Conservation (phyloP, 2,797 vertebrate species). For the Lagorchestes hirsutus region DNA sequence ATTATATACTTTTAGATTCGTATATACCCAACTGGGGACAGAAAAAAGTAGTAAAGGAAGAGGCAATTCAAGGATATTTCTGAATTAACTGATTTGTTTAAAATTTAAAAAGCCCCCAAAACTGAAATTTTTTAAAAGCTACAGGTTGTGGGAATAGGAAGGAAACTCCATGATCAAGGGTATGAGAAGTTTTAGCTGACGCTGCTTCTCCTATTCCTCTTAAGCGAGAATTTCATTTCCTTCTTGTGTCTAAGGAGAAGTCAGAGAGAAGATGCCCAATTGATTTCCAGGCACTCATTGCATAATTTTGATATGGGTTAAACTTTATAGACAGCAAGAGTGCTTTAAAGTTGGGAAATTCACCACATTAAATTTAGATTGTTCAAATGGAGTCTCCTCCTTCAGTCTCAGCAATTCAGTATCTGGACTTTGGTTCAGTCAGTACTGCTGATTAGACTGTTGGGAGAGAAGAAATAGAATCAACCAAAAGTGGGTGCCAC, state of each 20-base stretch:
- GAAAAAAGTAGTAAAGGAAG: background rate
- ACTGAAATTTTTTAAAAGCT: background rate
- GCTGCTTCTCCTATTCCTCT: background rate
- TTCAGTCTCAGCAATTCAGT: background rate
- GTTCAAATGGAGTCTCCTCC: background rate
- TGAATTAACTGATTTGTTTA: background rate
- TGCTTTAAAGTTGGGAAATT: background rate
- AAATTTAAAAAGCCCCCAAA: background rate
- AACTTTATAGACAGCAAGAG: background rate
- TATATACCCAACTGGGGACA: background rate
- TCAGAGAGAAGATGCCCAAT: background rate
- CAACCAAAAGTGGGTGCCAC: background rate
- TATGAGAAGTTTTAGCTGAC: background rate
- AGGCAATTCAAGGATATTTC: background rate
- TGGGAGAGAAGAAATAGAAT: background rate
- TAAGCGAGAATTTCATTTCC: background rate
- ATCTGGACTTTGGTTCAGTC: background rate
- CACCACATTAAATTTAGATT: background rate
- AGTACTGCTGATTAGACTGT: background rate
- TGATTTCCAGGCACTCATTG: too few species aligned
- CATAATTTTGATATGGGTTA: background rate
- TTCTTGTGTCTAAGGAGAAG: background rate
- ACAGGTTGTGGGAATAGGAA: slow-evolving; percentile 1
- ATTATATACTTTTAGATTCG: background rate
- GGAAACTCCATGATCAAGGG: background rate